phyloP scores from a whole-genome alignment of 1,140 invertebrate genomes.

The Drosophila guanche region DNA sequence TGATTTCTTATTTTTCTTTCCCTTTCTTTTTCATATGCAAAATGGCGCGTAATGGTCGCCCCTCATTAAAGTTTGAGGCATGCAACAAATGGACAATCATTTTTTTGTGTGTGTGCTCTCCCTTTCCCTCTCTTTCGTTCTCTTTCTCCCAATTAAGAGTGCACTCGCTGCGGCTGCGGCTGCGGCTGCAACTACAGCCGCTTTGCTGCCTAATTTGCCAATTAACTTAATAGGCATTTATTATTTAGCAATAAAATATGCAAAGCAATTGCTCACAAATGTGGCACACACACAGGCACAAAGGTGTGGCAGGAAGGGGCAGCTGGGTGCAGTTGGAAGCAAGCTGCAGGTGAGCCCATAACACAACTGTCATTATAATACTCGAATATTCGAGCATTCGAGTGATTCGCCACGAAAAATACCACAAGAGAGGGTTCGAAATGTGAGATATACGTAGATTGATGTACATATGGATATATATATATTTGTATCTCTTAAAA shows the following conservation, averaged over 20 bases:
- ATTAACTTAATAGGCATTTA: constrained; percentile 82
- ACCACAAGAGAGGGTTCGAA: background rate
- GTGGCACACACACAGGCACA: constrained; percentile 49
- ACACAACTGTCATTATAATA: constrained; percentile 72
- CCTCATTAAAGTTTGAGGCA: constrained; percentile 61
- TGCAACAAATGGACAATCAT: constrained; percentile 59
- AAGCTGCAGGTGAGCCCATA: constrained; percentile 22
- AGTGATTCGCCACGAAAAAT: background rate
- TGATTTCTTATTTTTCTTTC: background rate
- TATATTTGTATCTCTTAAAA: too few relatives aligned
- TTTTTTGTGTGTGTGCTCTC: constrained; percentile 21
- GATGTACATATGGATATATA: too few relatives aligned
- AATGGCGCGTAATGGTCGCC: constrained; percentile 62
- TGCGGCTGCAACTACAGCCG: constrained; percentile 20
- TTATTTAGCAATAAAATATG: constrained; percentile 83
- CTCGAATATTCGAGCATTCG: constrained; percentile 28
- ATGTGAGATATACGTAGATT: too few relatives aligned
- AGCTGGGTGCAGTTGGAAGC: constrained; percentile 3
- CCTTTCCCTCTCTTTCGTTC: constrained; percentile 7
- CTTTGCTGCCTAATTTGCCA: constrained; percentile 76
- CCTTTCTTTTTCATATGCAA: constrained; percentile 55
- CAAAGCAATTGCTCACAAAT: constrained; percentile 77
- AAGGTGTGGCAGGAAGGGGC: background rate
- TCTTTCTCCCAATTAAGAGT: constrained; percentile 53
- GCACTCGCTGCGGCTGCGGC: constrained; percentile 16